phyloP scores from a whole-genome alignment of 2,888 invertebrate genomes.

The Eurytoma adleriae region DNA sequence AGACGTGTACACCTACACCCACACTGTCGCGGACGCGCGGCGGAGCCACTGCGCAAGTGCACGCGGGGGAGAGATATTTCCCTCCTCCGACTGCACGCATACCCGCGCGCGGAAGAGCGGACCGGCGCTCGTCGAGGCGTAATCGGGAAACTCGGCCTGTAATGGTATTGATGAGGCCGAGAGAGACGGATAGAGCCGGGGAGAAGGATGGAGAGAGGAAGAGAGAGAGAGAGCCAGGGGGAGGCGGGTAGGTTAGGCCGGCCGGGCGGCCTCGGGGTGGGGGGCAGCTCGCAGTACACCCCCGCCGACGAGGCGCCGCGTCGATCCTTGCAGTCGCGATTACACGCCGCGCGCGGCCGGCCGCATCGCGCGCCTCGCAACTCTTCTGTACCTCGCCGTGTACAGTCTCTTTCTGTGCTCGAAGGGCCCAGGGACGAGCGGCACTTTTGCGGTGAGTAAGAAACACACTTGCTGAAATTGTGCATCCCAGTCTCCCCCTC shows the following conservation, averaged over 20 bases:
- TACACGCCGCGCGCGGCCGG: conserved; percentile 11
- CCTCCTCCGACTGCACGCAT: not conserved
- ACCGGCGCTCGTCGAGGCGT: conserved; percentile 25
- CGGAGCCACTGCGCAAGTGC: conserved; percentile 48
- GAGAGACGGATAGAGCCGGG: not conserved
- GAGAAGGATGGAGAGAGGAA: not conserved
- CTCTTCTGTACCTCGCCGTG: not conserved
- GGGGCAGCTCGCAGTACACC: conserved; percentile 12
- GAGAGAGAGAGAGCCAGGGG: not conserved
- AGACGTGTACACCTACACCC: not conserved
- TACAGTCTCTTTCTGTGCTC: not conserved
- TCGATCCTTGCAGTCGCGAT: conserved; percentile 40
- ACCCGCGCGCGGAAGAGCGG: not conserved
- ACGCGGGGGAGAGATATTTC: conserved; percentile 28
- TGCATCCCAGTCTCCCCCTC: too few relatives aligned
- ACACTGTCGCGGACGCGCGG: not conserved
- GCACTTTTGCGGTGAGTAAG: not conserved
- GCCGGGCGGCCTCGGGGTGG: not conserved
- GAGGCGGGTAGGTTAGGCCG: not conserved
- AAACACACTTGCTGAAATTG: too few relatives aligned
- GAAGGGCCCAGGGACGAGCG: not conserved
- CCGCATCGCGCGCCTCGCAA: not conserved
- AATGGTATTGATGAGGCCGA: conserved; percentile 52
- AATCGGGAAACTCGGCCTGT: conserved; percentile 44
- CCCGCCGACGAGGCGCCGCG: conserved; percentile 22